Percentiles rank a stretch among this genome's conserved stretches.
phyloP scores from a whole-genome alignment of 2,113 vertebrate genomes.

The Apaloderma vittatum region DNA sequence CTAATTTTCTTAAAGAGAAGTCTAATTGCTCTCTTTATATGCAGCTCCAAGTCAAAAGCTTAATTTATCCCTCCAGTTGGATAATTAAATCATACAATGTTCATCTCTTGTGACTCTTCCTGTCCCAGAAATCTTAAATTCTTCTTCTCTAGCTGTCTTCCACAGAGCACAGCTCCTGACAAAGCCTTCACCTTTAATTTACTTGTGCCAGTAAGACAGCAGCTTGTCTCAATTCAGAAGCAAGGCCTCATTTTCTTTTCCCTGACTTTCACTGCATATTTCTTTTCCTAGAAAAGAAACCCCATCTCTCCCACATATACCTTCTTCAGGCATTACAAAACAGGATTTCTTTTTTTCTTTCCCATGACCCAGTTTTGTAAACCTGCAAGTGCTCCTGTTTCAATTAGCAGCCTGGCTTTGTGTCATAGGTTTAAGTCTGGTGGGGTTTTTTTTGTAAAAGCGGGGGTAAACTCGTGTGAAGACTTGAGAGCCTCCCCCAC shows the following conservation, averaged over 20 bases:
- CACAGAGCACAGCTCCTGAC: conserved; percentile 26
- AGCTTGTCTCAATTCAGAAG: neutral
- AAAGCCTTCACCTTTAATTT: conserved; percentile 47
- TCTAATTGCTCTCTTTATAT: conserved; percentile 43
- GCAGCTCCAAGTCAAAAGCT: conserved; percentile 51
- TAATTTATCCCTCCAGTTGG: conserved; percentile 38
- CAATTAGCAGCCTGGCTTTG: neutral
- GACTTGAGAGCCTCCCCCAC: too few species aligned
- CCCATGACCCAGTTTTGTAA: conserved; percentile 41
- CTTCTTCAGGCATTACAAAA: conserved; percentile 16
- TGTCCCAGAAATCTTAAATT: conserved; percentile 39
- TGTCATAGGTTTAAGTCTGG: too few species aligned
- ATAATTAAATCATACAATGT: conserved; percentile 36
- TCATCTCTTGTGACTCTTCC: conserved; percentile 20
- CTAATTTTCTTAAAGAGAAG: conserved; percentile 51
- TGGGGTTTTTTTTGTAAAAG: too few species aligned
- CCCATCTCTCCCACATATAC: neutral
- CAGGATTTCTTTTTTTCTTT: neutral
- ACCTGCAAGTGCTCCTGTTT: neutral
- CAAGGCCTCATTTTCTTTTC: neutral
- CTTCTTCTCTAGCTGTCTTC: conserved; percentile 29
- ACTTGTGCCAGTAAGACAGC: neutral
- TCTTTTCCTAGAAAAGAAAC: conserved; percentile 16
- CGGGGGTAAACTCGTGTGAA: too few species aligned
- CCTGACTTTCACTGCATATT: neutral